Percentiles rank a stretch among this genome's conserved stretches.
Conservation (phyloP, 1,140 invertebrate species). For the Parasteatoda tepidariorum region DNA sequence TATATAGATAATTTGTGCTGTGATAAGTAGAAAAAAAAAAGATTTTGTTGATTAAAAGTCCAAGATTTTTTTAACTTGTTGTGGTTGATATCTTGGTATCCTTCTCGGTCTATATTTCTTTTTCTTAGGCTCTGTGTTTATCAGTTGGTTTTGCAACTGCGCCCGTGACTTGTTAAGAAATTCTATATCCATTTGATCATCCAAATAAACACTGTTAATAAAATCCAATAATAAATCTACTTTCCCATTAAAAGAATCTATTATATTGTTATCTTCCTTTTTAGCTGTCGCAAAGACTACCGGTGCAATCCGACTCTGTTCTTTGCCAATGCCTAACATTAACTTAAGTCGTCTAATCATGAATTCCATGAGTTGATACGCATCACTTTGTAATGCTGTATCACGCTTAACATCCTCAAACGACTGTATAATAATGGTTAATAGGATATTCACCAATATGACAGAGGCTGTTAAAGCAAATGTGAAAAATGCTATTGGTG, state of each 20-base stretch:
- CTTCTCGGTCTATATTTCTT: slow-evolving; percentile 39
- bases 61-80: slow-evolving; percentile 28
- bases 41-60: slow-evolving; percentile 48
- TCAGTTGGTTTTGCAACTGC: not conserved
- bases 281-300: not conserved
- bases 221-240: slow-evolving; percentile 68
- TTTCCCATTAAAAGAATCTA: slow-evolving; percentile 67
- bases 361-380: slow-evolving; percentile 66
- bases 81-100: slow-evolving; percentile 31
- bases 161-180: slow-evolving; percentile 21
- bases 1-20: too few relatives aligned
- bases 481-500: slow-evolving; percentile 70
- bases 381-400: slow-evolving; percentile 64
- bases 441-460: slow-evolving; percentile 72
- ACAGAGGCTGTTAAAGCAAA: slow-evolving; percentile 72
- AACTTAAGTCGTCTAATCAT: slow-evolving; percentile 64
- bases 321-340: slow-evolving; percentile 58
- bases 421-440: slow-evolving; percentile 72
- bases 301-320: not conserved
- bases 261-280: slow-evolving; percentile 56
- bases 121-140: not conserved
- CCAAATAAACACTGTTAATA: slow-evolving; percentile 69
- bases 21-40: too few relatives aligned
- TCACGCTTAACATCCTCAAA: slow-evolving; percentile 66
- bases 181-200: slow-evolving; percentile 64